Conservation (phyloP, 1,140 invertebrate genomes). For the Drosophila gunungcola region DNA sequence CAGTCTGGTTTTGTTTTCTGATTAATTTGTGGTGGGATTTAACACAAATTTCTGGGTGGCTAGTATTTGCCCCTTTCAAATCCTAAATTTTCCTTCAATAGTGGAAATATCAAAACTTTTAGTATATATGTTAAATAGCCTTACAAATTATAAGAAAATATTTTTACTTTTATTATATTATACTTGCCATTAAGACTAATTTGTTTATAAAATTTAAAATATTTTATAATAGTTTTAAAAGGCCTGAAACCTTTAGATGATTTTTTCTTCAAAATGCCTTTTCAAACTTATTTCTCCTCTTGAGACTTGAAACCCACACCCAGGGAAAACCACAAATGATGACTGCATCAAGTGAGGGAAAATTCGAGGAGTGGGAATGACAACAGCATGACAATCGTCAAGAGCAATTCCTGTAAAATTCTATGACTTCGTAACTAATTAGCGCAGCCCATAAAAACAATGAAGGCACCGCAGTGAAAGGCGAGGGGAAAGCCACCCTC, state of each 20-base stretch:
- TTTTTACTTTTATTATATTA: too few species aligned
- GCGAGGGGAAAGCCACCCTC: conserved; percentile 36
- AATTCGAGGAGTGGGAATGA: conserved; percentile 23
- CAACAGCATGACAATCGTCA: conserved; percentile 60
- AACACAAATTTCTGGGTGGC: neutral
- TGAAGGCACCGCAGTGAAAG: conserved; percentile 56
- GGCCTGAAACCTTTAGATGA: too few species aligned
- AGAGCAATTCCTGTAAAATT: conserved; percentile 81
- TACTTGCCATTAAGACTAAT: too few species aligned
- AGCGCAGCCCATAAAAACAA: conserved; percentile 84
- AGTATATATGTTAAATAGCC: too few species aligned
- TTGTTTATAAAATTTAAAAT: too few species aligned
- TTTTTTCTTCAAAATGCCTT: conserved; percentile 1
- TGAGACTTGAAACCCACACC: conserved; percentile 4
- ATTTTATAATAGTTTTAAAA: too few species aligned
- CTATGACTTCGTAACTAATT: conserved; percentile 84
- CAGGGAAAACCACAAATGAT: conserved; percentile 47
- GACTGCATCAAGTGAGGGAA: conserved; percentile 44
- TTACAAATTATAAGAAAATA: too few species aligned
- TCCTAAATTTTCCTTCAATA: too few species aligned
- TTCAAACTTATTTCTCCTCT: neutral
- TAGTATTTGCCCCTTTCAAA: neutral
- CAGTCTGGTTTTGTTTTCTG: conserved; percentile 20
- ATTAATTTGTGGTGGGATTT: conserved; percentile 44
- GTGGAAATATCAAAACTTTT: too few species aligned